Evolutionary conservation across 2,888 invertebrate species (phyloP).

Genomic region (Malthinus flaveolus): DNA sequence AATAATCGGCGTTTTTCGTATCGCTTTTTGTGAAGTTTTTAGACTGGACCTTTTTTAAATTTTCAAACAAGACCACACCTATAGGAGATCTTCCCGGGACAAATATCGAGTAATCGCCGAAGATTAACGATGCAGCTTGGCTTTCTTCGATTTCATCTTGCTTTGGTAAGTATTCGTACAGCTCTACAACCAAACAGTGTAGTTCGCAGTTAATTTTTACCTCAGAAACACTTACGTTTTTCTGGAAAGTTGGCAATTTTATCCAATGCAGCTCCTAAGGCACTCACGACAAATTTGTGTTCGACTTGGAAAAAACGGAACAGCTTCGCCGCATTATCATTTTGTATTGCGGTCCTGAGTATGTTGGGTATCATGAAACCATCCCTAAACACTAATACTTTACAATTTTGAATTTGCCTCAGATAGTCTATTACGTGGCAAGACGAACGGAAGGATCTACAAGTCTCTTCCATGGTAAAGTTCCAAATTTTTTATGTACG

Average conservation of each 20-base stretch:
- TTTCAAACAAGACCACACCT: constrained; percentile 44
- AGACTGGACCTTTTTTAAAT: constrained; percentile 44
- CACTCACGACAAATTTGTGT: constrained; percentile 54
- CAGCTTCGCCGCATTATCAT: constrained; percentile 49
- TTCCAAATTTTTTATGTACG: constrained; percentile 61
- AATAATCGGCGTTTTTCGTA: constrained; percentile 38
- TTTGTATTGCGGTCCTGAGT: constrained; percentile 54
- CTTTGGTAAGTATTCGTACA: constrained; percentile 49
- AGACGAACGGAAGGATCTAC: constrained; percentile 62
- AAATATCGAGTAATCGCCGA: constrained; percentile 47
- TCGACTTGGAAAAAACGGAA: constrained; percentile 56
- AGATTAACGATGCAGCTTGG: constrained; percentile 41
- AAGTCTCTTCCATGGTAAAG: constrained; percentile 62
- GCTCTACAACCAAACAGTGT: constrained; percentile 38
- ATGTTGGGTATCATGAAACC: constrained; percentile 59
- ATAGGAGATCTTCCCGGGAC: constrained; percentile 45
- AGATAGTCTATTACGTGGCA: constrained; percentile 53
- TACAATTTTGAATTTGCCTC: neutral
- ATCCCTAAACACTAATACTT: constrained; percentile 43
- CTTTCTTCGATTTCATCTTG: constrained; percentile 40
- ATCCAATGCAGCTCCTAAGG: constrained; percentile 60
- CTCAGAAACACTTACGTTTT: constrained; percentile 39
- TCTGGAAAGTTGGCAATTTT: constrained; percentile 56
- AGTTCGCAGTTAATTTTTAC: no score
- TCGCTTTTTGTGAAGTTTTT: constrained; percentile 43